Percentiles rank a stretch among this genome's conserved stretches.
phyloP scores from a whole-genome alignment of 2,888 invertebrate species.

The Caradrina kadenii region DNA sequence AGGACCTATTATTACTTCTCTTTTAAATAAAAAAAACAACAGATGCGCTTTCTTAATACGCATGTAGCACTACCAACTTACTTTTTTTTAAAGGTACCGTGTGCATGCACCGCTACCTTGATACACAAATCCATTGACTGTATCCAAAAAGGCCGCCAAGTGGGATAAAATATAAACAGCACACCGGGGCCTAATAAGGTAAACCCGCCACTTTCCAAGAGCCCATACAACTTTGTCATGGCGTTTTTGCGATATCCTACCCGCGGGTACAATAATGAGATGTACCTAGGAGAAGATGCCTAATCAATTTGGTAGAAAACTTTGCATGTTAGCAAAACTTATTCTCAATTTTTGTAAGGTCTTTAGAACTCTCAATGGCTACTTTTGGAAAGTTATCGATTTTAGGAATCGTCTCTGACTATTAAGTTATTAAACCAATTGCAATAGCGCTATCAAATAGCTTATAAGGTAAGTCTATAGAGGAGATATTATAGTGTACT shows the following conservation, averaged over 20 bases:
- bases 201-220: conserved; percentile 36
- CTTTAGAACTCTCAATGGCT: too few species aligned
- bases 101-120: not conserved
- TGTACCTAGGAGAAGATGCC: not conserved
- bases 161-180: conserved; percentile 34
- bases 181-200: conserved; percentile 55
- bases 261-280: conserved; percentile 33
- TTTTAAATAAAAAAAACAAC: too few species aligned
- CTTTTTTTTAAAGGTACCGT: not conserved
- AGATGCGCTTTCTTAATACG: not conserved
- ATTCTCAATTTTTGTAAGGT: too few species aligned
- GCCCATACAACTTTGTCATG: conserved; percentile 47
- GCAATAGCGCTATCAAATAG: too few species aligned
- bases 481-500: too few species aligned
- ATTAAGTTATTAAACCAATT: too few species aligned
- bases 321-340: not conserved
- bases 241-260: conserved; percentile 45
- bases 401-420: too few species aligned
- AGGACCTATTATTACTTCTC: too few species aligned
- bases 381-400: too few species aligned
- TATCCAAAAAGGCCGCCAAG: conserved; percentile 36
- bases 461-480: too few species aligned
- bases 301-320: conserved; percentile 32
- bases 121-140: conserved; percentile 24
- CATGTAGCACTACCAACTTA: too few species aligned